Evolutionary conservation across 2,888 invertebrate genomes (phyloP).

Genomic region (Acleris cristana): DNA sequence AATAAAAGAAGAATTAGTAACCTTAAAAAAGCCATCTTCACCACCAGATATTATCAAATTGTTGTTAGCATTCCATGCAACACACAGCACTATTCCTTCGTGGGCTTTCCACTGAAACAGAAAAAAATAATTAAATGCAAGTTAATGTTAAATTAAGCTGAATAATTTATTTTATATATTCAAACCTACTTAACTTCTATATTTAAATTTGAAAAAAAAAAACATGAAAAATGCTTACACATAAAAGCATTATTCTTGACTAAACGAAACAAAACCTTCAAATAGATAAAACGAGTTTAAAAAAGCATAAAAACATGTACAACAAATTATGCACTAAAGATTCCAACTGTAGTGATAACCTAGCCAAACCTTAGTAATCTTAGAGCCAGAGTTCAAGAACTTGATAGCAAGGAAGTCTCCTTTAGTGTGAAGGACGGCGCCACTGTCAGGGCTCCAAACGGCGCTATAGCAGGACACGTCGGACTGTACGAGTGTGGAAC

Average conservation of each 20-base stretch:
- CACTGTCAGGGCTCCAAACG: slow-evolving; percentile 91
- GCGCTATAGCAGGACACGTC: slow-evolving; percentile 92
- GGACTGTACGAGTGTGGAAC: slow-evolving; percentile 93
- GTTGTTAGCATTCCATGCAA: slow-evolving; percentile 97
- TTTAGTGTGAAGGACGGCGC: slow-evolving; percentile 87
- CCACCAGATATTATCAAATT: slow-evolving; percentile 97
- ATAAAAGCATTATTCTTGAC: too few relatives aligned
- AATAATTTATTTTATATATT: too few relatives aligned
- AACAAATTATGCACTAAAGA: too few relatives aligned
- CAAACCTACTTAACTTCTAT: too few relatives aligned
- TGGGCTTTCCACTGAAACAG: slow-evolving; percentile 96
- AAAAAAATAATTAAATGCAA: not conserved
- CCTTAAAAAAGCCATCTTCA: slow-evolving; percentile 96
- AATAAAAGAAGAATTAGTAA: slow-evolving; percentile 55
- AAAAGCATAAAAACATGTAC: too few relatives aligned
- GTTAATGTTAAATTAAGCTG: not conserved
- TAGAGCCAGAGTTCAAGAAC: slow-evolving; percentile 89
- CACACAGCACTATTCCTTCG: slow-evolving; percentile 94
- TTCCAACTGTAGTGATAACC: not conserved
- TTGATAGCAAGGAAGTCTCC: slow-evolving; percentile 87
- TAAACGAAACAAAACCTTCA: too few relatives aligned
- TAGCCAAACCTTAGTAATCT: slow-evolving; percentile 85
- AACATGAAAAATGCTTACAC: too few relatives aligned
- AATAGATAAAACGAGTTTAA: too few relatives aligned
- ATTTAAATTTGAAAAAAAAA: too few relatives aligned